Evolutionary conservation across 2,113 vertebrate genomes (phyloP).

Genomic region (Austrofundulus limnaeus): DNA sequence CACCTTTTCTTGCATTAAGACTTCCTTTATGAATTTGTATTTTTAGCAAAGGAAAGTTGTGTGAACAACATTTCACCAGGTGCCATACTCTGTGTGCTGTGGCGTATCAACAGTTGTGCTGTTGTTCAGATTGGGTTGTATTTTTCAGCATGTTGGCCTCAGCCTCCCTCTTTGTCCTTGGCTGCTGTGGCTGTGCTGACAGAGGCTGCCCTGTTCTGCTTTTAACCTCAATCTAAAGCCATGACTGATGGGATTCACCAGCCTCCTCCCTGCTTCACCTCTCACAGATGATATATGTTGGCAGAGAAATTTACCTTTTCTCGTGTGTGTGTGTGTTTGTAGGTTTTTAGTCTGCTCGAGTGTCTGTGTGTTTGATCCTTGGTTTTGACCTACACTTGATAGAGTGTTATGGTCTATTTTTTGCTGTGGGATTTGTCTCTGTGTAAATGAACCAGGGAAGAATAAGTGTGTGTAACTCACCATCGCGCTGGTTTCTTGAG

Average conservation of each 20-base stretch:
- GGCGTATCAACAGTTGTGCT: background rate
- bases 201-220: slow-evolving; percentile 38
- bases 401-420: background rate
- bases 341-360: background rate
- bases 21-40: background rate
- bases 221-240: slow-evolving; percentile 58
- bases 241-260: slow-evolving; percentile 65
- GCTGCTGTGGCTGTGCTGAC: slow-evolving; percentile 38
- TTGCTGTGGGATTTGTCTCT: slow-evolving; percentile 34
- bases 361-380: slow-evolving; percentile 29
- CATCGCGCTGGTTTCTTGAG: slow-evolving; percentile 25
- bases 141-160: slow-evolving; percentile 25
- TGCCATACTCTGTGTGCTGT: background rate
- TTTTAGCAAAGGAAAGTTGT: slow-evolving; percentile 9
- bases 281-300: slow-evolving; percentile 61
- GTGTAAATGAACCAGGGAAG: slow-evolving; percentile 40
- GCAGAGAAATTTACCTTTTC: slow-evolving; percentile 44
- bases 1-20: background rate
- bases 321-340: slow-evolving; percentile 12
- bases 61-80: background rate
- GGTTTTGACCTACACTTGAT: slow-evolving; percentile 32
- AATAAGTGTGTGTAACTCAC: slow-evolving; percentile 44
- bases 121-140: slow-evolving; percentile 32
- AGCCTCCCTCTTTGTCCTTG: slow-evolving; percentile 48
- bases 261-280: slow-evolving; percentile 53